Evolutionary conservation across 2,113 vertebrate species (phyloP), one percentile per base, ranked within the genome.

Genomic region (Varanus komodoensis): DNA sequence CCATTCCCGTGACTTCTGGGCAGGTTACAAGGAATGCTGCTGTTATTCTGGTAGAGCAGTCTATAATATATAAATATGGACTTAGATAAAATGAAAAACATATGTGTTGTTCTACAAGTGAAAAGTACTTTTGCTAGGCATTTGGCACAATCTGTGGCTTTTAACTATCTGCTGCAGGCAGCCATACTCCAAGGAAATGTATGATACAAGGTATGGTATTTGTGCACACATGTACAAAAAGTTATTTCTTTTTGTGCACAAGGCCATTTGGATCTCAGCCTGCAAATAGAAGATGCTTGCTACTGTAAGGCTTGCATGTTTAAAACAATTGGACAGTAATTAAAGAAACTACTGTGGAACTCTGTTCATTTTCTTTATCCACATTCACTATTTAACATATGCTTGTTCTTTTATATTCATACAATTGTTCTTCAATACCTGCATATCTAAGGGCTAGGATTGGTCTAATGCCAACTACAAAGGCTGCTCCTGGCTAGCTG

Each of bases 281-380:
- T 44, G 3, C 17, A 29, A 92, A 93, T 84, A 93, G 93, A 89
- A 94, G 85, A 64, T 81, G 84, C 64, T 91, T 90, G 90, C 93
- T 94, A 94, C 89, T 87, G 84, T 87, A 19, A 48, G 80, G 38
- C 21, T 52, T 90, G 84, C 91, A 91, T 90, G 93, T 93, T 92
- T 93, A 3, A 89, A 90, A 89, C 91, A 93, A 92, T 25, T 94
- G 79, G 91, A 93, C 84, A 84, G 81, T 93, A 93, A 96, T 94
- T 94, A 90, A 38, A 88, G 79, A 93, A 89, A 69, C 93, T 80
- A 50, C 57, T 93, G 69, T 87, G 19, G 48, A n/a, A 69, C 80
- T 88, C 32, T 68, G 23, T 32, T 23, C 23, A 69, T 6, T 78
- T 78, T 44, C 92, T 89, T 83, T 88, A 75, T 29, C 78, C 44